These are phyloP conservation scores for Tiliacea citrago DNA, from an alignment of 2,888 invertebrate genomes.

Conservation along the genomic window DNA sequence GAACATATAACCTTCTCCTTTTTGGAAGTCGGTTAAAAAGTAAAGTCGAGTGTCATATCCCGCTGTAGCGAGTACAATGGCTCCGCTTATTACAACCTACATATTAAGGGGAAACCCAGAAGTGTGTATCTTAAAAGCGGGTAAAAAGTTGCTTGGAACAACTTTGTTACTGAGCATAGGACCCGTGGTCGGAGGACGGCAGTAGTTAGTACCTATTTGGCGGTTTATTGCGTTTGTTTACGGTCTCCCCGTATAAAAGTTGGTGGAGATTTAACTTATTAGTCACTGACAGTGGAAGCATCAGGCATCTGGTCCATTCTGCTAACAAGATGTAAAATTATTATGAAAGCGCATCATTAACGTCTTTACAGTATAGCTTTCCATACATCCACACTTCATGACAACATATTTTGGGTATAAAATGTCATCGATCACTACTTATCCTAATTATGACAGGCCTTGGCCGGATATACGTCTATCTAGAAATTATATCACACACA, in stretches of 20 bases:
- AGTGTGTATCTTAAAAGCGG: slow-evolving; percentile 8
- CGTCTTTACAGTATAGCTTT: neutral
- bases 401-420: neutral
- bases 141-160: neutral
- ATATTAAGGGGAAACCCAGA: neutral
- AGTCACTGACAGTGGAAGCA: neutral
- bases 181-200: neutral
- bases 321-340: neutral
- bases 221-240: slow-evolving; percentile 21
- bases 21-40: too few relatives aligned
- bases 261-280: neutral
- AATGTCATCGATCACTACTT: neutral
- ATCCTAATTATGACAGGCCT: slow-evolving; percentile 13
- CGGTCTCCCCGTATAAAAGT: neutral
- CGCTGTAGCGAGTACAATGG: neutral
- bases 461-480: neutral
- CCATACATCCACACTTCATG: neutral
- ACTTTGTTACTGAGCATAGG: slow-evolving; percentile 2
- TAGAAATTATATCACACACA: neutral
- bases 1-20: too few relatives aligned
- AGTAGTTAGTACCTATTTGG: slow-evolving; percentile 1
- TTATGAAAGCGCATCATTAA: neutral
- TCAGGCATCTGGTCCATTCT: neutral
- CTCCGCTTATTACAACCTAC: neutral
- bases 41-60: slow-evolving; percentile 9